Evolutionary conservation across 2,113 vertebrate genomes (phyloP).

Genomic region (Pitta sordida): DNA sequence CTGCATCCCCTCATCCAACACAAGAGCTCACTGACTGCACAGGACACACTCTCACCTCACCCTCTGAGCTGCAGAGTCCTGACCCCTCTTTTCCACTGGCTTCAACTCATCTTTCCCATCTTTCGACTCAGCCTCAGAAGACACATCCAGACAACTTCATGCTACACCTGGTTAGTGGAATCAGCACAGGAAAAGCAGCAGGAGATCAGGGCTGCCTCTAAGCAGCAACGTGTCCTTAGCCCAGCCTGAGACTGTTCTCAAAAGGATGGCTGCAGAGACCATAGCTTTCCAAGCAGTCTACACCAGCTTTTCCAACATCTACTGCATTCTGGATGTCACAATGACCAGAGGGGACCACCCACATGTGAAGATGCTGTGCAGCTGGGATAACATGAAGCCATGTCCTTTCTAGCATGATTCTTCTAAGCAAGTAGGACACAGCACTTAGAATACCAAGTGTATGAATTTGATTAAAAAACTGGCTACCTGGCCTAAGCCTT

Average conservation of each 20-base stretch:
- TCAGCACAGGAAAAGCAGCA: background rate
- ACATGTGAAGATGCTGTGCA: background rate
- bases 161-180: background rate
- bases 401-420: background rate
- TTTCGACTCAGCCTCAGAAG: background rate
- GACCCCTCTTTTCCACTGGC: fast-evolving
- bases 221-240: background rate
- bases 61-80: background rate
- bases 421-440: background rate
- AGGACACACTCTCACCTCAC: background rate
- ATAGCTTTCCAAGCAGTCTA: fast-evolving
- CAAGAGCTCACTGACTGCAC: background rate
- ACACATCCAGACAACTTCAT: background rate
- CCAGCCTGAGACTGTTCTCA: background rate
- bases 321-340: background rate
- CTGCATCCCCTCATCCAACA: background rate
- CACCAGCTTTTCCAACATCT: background rate
- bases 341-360: background rate
- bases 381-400: fast-evolving
- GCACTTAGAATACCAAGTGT: background rate
- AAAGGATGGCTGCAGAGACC: fast-evolving
- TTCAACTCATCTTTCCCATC: background rate
- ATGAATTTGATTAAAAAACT: background rate
- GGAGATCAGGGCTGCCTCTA: background rate
- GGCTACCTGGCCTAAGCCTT: background rate